Conservation (phyloP, 2,113 vertebrate species). For the Parus major region DNA sequence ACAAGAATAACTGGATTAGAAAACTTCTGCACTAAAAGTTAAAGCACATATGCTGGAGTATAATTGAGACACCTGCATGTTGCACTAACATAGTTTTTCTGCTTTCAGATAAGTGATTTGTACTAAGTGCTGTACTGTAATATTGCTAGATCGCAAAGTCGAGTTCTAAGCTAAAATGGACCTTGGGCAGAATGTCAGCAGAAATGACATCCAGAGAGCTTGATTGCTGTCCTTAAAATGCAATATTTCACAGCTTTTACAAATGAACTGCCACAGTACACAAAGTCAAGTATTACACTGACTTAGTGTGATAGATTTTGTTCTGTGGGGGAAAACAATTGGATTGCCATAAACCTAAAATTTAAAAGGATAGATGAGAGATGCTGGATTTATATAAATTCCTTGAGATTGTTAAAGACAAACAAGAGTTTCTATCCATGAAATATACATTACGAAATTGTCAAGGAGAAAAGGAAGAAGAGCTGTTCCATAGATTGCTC, state of each 20-base stretch:
- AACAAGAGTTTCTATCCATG: background rate
- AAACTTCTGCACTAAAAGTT: slow-evolving; percentile 17
- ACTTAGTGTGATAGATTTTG: background rate
- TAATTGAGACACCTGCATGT: slow-evolving; percentile 7
- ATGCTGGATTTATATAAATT: background rate
- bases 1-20: background rate
- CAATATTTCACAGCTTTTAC: background rate
- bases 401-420: background rate
- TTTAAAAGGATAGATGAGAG: background rate
- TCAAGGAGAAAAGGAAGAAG: background rate
- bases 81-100: background rate
- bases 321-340: background rate
- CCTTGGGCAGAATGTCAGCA: slow-evolving; percentile 19
- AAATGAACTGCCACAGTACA: background rate
- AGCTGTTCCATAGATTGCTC: background rate
- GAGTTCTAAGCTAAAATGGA: background rate
- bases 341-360: background rate
- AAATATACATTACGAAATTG: background rate
- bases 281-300: background rate
- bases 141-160: background rate
- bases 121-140: background rate
- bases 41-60: background rate
- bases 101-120: slow-evolving; percentile 18
- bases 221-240: background rate
- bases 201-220: background rate